phyloP scores from a whole-genome alignment of 2,888 invertebrate species.

The Vanessa cardui region DNA sequence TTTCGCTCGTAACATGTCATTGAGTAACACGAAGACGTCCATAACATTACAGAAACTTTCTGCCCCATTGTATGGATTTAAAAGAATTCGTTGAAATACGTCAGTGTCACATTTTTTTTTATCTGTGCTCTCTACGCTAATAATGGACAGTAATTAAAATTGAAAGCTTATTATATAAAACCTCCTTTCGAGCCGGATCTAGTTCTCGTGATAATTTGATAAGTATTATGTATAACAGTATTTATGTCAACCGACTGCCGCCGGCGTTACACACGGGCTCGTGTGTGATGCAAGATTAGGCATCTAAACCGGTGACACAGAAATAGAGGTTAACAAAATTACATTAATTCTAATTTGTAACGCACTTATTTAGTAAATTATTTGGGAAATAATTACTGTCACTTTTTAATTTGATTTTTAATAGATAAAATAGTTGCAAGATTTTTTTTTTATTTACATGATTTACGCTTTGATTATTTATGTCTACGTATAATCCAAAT shows the following conservation, averaged over 20 bases:
- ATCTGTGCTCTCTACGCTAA: conserved; percentile 1
- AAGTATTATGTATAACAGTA: conserved; percentile 29
- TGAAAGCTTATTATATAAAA: conserved; percentile 27
- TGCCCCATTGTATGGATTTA: background rate
- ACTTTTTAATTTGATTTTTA: no score
- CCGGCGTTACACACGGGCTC: background rate
- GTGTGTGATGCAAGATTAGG: conserved; percentile 12
- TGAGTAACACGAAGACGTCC: background rate
- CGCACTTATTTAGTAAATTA: no score
- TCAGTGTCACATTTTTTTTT: background rate
- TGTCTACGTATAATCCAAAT: no score
- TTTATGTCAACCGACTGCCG: conserved; percentile 21
- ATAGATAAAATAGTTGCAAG: no score
- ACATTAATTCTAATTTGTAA: no score
- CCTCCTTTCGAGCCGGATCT: conserved; percentile 25
- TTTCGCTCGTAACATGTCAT: background rate
- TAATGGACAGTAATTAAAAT: conserved; percentile 10
- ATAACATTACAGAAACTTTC: conserved; percentile 8
- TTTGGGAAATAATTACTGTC: no score
- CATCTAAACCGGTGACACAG: background rate
- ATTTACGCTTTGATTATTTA: no score
- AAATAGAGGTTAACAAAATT: no score
- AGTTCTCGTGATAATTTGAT: conserved; percentile 32
- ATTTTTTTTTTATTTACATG: no score
- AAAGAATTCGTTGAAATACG: background rate